phyloP scores from a whole-genome alignment of 2,888 invertebrate species.

The Athalia circularis region DNA sequence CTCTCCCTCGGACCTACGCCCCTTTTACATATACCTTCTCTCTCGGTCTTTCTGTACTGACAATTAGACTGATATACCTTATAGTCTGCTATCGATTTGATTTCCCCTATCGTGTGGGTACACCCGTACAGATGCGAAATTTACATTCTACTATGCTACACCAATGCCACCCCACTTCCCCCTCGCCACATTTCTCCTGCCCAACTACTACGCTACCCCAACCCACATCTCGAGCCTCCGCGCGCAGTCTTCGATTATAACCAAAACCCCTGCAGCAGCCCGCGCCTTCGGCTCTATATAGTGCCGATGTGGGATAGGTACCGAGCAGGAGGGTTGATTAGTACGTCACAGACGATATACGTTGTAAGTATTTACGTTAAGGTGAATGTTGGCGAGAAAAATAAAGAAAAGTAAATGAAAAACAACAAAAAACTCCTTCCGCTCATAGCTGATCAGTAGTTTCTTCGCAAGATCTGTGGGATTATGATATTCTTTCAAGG shows the following conservation, averaged over 20 bases:
- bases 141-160: conserved; percentile 65
- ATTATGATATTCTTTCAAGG: too few species aligned
- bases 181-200: conserved; percentile 53
- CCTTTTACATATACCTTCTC: conserved; percentile 69
- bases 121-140: conserved; percentile 68
- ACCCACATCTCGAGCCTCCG: conserved; percentile 54
- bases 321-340: conserved; percentile 27
- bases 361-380: not conserved
- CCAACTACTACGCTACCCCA: conserved; percentile 53
- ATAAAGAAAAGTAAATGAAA: too few species aligned
- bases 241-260: conserved; percentile 69
- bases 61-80: conserved; percentile 76
- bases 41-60: conserved; percentile 74
- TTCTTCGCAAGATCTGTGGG: too few species aligned
- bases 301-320: conserved; percentile 44
- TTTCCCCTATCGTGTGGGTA: conserved; percentile 71
- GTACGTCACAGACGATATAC: conserved; percentile 23
- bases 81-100: conserved; percentile 73
- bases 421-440: too few species aligned
- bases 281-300: conserved; percentile 23
- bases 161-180: conserved; percentile 53
- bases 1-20: conserved; percentile 60
- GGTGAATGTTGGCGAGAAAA: not conserved
- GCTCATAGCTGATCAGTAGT: too few species aligned
- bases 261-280: conserved; percentile 59